Base-by-base conservation (phyloP, 2,113 vertebrate species). In the Erpornis zantholeuca region DNA sequence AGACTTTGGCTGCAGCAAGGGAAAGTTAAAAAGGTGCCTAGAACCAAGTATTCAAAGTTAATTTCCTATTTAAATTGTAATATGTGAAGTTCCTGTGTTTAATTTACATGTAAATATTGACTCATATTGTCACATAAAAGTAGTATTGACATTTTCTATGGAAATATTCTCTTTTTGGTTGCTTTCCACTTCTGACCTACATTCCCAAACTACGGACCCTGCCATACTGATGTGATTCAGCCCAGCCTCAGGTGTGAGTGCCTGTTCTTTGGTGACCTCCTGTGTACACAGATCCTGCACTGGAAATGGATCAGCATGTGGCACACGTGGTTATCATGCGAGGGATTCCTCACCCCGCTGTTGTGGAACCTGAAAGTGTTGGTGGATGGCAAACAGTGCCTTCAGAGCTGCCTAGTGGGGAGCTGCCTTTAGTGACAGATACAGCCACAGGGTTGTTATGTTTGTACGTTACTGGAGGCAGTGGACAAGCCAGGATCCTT, bases 381-480 rank as follows among this genome's bases (percentile, higher is more conserved):
- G 53, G 29, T 19, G 45, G 44, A 21, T 29, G 60, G 15, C 64
- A 40, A 59, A 2, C 28, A 12, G 64, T 33, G 73, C 50, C 40
- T n/a, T 49, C n/a, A 40, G 81, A 57, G 16, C 18, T 40, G 68
- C 11, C 49, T 0, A 0, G 10, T 31, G 31, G 54, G 35, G 52
- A 77, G 28, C 1, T 64, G 76, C 56, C 45, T 21, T 75, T 17
- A 29, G 33, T 18, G 57, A 45, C 23, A 35, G 68, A 24, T 16
- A 19, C 4, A 3, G 56, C 35, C 1, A 0, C 1, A 6, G 61
- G n/a, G 31, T 13, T 78, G 28, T 11, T 27, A 3, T 3, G 44
- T 25, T 45, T 80, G 28, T 31, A 3, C 7, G 40, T 23, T 20
- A 4, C 35, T 49, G 47, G 35, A 40, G 52, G 22, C 35, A 42